Conservation (phyloP, 2,797 vertebrate species). For the Brotogeris chrysoptera region DNA sequence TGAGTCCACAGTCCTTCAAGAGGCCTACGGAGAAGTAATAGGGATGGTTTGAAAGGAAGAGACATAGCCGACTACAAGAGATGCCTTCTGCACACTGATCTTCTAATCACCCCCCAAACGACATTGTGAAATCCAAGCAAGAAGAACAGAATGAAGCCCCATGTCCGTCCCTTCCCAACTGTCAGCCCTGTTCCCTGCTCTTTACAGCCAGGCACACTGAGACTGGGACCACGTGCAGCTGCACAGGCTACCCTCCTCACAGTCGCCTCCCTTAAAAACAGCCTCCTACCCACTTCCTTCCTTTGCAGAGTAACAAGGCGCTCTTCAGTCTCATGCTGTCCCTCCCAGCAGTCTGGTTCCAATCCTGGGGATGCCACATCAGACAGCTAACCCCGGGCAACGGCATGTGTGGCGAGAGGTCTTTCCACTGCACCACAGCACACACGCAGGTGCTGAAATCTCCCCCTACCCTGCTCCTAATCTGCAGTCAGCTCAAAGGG, state of each 20-base stretch:
- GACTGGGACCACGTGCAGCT: neutral
- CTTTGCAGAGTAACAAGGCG: neutral
- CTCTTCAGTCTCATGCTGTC: neutral
- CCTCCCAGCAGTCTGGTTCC: neutral
- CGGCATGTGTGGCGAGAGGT: slow-evolving; percentile 18
- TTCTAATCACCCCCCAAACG: neutral
- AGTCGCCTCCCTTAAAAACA: neutral
- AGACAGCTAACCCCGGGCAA: slow-evolving; percentile 46
- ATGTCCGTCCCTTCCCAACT: neutral
- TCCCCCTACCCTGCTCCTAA: neutral
- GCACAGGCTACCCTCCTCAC: neutral
- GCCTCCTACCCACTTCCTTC: slow-evolving; percentile 44
- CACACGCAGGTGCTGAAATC: slow-evolving; percentile 31
- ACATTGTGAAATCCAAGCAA: neutral
- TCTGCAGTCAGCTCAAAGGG: slow-evolving; percentile 30
- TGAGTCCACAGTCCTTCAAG: neutral
- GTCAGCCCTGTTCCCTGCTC: neutral
- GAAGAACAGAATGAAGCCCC: neutral
- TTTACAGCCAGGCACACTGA: neutral
- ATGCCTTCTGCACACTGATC: neutral
- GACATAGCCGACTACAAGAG: neutral
- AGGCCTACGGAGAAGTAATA: neutral
- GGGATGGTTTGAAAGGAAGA: neutral
- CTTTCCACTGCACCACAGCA: slow-evolving; percentile 21
- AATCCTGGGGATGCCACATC: slow-evolving; percentile 46